Evolutionary conservation across 2,888 invertebrate species (phyloP).

Genomic region (Monochamus alternatus): DNA sequence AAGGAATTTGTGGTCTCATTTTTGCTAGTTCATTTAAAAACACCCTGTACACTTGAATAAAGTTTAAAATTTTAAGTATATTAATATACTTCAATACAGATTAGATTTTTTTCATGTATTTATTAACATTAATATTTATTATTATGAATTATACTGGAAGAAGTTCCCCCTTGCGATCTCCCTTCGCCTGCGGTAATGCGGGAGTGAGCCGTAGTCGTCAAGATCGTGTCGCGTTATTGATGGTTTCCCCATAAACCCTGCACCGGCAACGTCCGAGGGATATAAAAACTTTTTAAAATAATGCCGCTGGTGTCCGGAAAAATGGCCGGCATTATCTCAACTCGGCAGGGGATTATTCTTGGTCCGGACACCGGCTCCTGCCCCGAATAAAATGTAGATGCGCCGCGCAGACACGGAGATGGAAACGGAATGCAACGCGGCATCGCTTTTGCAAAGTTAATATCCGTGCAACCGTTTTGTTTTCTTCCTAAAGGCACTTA

Average conservation of each 20-base stretch:
- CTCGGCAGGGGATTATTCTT: conserved; percentile 66
- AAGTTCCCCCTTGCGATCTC: background rate
- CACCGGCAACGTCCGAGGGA: conserved; percentile 61
- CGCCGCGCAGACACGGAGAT: conserved; percentile 8
- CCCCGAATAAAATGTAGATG: conserved; percentile 50
- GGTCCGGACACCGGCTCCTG: conserved; percentile 48
- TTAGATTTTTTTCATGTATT: too few relatives aligned
- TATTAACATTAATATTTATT: too few relatives aligned
- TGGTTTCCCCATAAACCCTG: conserved; percentile 63
- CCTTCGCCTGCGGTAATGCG: conserved; percentile 13
- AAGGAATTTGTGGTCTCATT: too few relatives aligned
- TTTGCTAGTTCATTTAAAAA: too few relatives aligned
- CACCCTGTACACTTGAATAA: too few relatives aligned
- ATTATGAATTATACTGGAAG: too few relatives aligned
- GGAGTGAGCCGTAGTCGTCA: conserved; percentile 39
- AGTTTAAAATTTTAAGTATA: too few relatives aligned
- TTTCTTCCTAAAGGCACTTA: too few relatives aligned
- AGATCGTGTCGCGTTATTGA: conserved; percentile 60
- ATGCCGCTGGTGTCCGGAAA: conserved; percentile 69
- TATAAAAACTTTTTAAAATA: conserved; percentile 71
- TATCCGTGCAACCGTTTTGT: too few relatives aligned
- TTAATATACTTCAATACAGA: too few relatives aligned
- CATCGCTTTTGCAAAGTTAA: too few relatives aligned
- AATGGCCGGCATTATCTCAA: conserved; percentile 70
- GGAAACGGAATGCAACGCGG: background rate